A percentile compares a stretch with the other conserved stretches of the same genome.
Conservation (phyloP, 2,888 invertebrate genomes). For the Amphipyra berbera region DNA sequence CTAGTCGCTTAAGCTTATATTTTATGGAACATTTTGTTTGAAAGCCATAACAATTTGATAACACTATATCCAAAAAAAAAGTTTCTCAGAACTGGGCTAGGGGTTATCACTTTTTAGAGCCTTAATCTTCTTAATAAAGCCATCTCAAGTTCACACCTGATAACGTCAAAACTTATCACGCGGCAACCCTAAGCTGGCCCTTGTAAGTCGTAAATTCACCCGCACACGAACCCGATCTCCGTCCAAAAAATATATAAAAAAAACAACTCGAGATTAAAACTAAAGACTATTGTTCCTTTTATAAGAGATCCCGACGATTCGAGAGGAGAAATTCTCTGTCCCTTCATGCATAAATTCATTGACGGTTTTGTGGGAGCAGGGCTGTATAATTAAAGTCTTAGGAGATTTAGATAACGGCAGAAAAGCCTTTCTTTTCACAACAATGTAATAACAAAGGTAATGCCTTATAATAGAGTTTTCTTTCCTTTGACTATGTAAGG, state of each 20-base stretch:
- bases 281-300: conserved; percentile 88
- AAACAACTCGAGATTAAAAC: conserved; percentile 82
- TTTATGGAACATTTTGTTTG: neutral
- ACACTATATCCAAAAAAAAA: neutral
- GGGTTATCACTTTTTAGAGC: conserved; percentile 22
- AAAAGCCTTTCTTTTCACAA: conserved; percentile 55
- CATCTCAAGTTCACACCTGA: conserved; percentile 45
- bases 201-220: conserved; percentile 73
- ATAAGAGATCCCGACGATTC: conserved; percentile 70
- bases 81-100: too few species aligned
- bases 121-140: conserved; percentile 40
- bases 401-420: conserved; percentile 72
- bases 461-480: conserved; percentile 63
- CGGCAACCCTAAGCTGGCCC: conserved; percentile 59
- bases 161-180: conserved; percentile 32
- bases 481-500: conserved; percentile 53
- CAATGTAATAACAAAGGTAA: conserved; percentile 64
- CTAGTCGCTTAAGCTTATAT: too few species aligned
- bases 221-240: conserved; percentile 81
- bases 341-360: conserved; percentile 89
- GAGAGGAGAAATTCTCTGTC: conserved; percentile 75
- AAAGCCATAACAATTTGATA: neutral
- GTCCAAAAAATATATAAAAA: conserved; percentile 71
- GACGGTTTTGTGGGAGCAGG: conserved; percentile 78
- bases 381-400: conserved; percentile 85